These are phyloP conservation scores for Ariopsis seemanni DNA, from an alignment of 2,113 vertebrate species.

Conservation along the genomic window DNA sequence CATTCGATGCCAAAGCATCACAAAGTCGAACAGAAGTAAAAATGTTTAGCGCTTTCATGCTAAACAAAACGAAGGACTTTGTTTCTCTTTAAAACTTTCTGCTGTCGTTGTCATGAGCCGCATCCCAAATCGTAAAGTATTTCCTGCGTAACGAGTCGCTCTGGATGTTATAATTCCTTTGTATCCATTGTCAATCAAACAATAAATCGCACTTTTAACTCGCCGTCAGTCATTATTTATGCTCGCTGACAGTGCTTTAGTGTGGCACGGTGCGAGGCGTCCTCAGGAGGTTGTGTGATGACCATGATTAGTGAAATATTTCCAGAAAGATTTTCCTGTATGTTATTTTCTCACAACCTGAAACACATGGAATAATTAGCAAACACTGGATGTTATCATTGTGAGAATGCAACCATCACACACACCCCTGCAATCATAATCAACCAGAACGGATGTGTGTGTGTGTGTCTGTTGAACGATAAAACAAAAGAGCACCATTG, in stretches of 20 bases:
- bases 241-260: neutral
- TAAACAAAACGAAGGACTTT: too few relatives aligned
- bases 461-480: neutral
- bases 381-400: neutral
- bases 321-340: neutral
- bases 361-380: neutral
- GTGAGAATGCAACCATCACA: neutral
- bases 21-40: too few relatives aligned
- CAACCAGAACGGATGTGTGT: constrained; percentile 14
- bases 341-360: neutral
- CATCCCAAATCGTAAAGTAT: too few relatives aligned
- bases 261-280: neutral
- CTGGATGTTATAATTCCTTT: too few relatives aligned
- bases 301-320: neutral
- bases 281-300: neutral
- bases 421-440: neutral
- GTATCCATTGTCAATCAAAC: neutral
- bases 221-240: neutral
- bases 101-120: too few relatives aligned
- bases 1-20: too few relatives aligned
- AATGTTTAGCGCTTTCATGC: too few relatives aligned
- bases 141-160: too few relatives aligned
- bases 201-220: neutral
- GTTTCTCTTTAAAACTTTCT: too few relatives aligned
- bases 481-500: constrained; percentile 1